Conservation (phyloP, 2,113 vertebrate genomes). For the Addax nasomaculatus region DNA sequence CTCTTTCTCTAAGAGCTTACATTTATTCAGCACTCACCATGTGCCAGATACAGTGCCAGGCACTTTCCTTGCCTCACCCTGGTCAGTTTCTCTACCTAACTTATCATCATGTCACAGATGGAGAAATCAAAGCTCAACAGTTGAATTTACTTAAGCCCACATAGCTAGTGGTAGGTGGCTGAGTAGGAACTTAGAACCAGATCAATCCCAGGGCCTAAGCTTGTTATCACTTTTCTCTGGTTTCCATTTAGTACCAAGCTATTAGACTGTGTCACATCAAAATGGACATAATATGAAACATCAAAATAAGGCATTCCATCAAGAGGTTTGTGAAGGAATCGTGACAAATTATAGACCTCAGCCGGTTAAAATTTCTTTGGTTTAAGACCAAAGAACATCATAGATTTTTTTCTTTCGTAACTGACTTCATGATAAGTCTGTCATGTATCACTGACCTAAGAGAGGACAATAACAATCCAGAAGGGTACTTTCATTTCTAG, state of each 20-base stretch:
- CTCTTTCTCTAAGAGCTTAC: neutral
- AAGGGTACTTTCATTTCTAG: conserved; percentile 33
- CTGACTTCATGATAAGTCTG: conserved; percentile 6
- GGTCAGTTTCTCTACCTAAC: neutral
- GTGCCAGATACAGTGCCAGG: neutral
- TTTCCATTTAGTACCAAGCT: neutral
- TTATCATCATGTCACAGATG: neutral
- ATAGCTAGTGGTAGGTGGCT: neutral
- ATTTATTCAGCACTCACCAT: neutral
- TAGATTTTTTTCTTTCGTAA: neutral
- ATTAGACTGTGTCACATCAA: neutral
- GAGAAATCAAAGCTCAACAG: neutral
- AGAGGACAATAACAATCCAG: conserved; percentile 31
- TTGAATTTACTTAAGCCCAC: neutral
- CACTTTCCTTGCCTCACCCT: neutral
- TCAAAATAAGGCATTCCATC: neutral
- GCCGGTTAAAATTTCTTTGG: neutral
- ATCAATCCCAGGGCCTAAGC: neutral
- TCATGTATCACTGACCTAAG: conserved; percentile 23
- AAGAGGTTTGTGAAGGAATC: neutral
- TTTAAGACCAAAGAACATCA: neutral
- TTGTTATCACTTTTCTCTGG: neutral
- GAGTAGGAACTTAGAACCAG: neutral
- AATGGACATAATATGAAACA: neutral
- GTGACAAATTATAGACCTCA: neutral